Conservation (phyloP, 2,888 invertebrate genomes). For the Acronicta psi region DNA sequence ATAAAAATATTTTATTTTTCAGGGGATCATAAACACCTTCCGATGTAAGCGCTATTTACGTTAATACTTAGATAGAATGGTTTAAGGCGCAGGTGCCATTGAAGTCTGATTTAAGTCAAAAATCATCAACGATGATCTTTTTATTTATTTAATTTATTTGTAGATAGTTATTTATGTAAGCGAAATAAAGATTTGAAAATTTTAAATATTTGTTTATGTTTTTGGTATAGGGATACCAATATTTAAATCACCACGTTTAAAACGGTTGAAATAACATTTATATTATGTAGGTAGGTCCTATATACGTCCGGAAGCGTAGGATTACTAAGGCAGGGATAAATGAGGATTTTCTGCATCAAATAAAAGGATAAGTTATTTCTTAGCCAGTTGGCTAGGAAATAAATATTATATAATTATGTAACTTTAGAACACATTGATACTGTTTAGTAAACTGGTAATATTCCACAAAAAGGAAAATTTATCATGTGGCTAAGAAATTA, state of each 20-base stretch:
- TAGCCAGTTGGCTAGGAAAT: no score
- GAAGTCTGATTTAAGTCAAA: conserved; percentile 65
- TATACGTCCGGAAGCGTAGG: no score
- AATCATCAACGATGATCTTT: conserved; percentile 57
- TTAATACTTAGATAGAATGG: conserved; percentile 29
- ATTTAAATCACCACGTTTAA: no score
- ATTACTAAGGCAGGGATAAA: no score
- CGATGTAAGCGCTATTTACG: conserved; percentile 23
- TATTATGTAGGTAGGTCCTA: no score
- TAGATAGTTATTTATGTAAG: conserved; percentile 54
- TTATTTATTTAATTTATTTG: conserved; percentile 60
- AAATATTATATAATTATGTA: no score
- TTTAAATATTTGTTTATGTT: conserved; percentile 25
- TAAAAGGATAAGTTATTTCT: no score
- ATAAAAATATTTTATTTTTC: conserved; percentile 53
- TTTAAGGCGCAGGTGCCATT: conserved; percentile 70
- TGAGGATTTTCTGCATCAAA: no score
- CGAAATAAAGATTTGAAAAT: conserved; percentile 42
- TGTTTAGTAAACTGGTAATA: background rate
- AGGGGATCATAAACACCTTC: conserved; percentile 54
- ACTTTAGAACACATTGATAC: no score
- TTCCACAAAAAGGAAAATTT: conserved; percentile 6
- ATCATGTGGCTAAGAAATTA: conserved; percentile 5
- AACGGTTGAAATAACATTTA: no score
- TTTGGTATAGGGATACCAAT: background rate